phyloP scores from a whole-genome alignment of 2,113 vertebrate genomes.

The Pogonocichla stellata region DNA sequence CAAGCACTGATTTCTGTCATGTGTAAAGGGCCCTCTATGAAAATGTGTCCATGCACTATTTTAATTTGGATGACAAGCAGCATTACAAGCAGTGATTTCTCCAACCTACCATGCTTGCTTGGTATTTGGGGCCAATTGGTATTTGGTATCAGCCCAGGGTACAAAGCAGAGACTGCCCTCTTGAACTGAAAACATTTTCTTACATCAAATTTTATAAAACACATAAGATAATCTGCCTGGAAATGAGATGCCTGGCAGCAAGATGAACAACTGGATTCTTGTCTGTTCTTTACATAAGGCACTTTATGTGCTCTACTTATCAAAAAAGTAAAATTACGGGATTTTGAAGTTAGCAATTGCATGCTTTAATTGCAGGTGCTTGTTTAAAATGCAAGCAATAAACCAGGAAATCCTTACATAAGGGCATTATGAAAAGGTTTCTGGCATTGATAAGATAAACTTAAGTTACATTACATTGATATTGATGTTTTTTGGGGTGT shows the following conservation, averaged over 20 bases:
- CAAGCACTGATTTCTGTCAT: background rate
- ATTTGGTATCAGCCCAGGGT: background rate
- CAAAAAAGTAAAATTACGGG: background rate
- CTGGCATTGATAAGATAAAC: background rate
- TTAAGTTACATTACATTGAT: background rate
- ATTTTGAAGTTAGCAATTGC: background rate
- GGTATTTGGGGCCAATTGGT: background rate
- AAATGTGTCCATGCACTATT: background rate
- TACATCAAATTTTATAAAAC: background rate
- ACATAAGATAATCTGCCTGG: fast-evolving
- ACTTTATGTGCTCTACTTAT: background rate
- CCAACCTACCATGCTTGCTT: background rate
- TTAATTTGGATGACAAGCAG: background rate
- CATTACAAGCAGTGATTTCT: background rate
- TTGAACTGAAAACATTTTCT: background rate
- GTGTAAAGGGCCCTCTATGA: background rate
- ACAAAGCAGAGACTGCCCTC: background rate
- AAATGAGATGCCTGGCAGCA: background rate
- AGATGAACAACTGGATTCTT: background rate
- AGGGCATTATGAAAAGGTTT: background rate
- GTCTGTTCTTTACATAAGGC: background rate
- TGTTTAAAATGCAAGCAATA: background rate
- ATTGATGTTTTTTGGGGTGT: background rate
- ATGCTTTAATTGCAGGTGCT: background rate
- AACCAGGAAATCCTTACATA: background rate